Evolutionary conservation across 2,797 vertebrate genomes (phyloP), one percentile per base, ranked within the genome.

Genomic region (Hemitrygon akajei): DNA sequence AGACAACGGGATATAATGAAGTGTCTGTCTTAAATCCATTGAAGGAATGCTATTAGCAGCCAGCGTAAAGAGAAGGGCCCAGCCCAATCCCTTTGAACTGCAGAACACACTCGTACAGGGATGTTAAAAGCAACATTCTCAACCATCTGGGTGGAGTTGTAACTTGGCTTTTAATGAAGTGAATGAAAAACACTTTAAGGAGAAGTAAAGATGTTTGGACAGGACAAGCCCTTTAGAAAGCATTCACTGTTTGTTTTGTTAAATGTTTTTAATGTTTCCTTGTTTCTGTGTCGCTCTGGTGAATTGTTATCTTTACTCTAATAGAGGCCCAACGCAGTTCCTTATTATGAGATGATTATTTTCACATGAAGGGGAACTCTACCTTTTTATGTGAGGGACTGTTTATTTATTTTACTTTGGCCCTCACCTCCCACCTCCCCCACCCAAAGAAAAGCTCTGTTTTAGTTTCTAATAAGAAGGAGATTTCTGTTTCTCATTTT

Each of bases 61-160:
- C 86, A 89, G 86, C n/a, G n/a, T 18, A 34, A 37, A 69, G 86
- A 71, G 91, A 93, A 93, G 71, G 69, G 58, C 91, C 73, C 73
- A 93, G 73, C 91, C 91, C 69, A 56, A 71, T 76, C 91, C 91
- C 91, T 93, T 93, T 93, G 91, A 93, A 93, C 91, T 93, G 91
- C 91, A 75, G 37, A 93, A 58, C 76, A 76, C 91, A 76, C 91
- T 93, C 91, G 76, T 93, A 73, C 71, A 76, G 91, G 47, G 69
- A 75, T 73, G 91, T 93, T 76, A 93, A 93, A 76, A 93, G 66
- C 91, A 75, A 76, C 91, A 93, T 93, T 93, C 91, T 76, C 71
- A 75, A 76, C 91, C 91, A 73, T 73, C 91, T 73, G 91, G 30
- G 40, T 93, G 91, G 73, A 76, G 76, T 76, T 93, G 91, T 76